These are phyloP conservation scores for Machaerirhynchus nigripectus DNA, from an alignment of 2,113 vertebrate genomes.

Conservation along the genomic window DNA sequence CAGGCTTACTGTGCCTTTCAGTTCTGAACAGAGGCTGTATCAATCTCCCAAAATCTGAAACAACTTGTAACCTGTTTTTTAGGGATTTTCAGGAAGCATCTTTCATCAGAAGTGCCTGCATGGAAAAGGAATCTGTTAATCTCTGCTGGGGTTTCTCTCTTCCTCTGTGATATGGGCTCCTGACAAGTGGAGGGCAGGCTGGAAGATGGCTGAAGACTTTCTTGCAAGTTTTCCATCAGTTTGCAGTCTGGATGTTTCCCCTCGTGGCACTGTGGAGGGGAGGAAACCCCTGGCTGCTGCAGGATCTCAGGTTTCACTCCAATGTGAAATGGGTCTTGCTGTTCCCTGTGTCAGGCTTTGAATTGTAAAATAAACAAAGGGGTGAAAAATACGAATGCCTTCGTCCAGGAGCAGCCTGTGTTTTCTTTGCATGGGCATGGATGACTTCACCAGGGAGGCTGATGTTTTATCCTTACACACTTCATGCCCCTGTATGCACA, in stretches of 20 bases:
- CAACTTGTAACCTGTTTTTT: background rate
- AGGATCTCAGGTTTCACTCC: background rate
- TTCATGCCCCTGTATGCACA: background rate
- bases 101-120: background rate
- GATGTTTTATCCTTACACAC: background rate
- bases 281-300: background rate
- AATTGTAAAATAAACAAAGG: background rate
- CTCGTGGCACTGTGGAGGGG: accelerated
- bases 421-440: background rate
- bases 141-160: background rate
- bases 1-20: background rate
- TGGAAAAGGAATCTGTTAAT: background rate
- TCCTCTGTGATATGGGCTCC: background rate
- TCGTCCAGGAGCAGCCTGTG: background rate
- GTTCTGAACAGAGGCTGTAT: background rate
- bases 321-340: background rate
- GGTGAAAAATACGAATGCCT: accelerated
- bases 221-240: background rate
- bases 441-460: background rate
- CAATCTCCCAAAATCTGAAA: background rate
- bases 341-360: background rate
- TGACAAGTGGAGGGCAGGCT: background rate
- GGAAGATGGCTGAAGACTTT: background rate
- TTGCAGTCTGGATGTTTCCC: background rate
- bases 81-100: background rate